Base-by-base conservation (phyloP, 2,797 vertebrate species). In the Ctenopoma multispine region DNA sequence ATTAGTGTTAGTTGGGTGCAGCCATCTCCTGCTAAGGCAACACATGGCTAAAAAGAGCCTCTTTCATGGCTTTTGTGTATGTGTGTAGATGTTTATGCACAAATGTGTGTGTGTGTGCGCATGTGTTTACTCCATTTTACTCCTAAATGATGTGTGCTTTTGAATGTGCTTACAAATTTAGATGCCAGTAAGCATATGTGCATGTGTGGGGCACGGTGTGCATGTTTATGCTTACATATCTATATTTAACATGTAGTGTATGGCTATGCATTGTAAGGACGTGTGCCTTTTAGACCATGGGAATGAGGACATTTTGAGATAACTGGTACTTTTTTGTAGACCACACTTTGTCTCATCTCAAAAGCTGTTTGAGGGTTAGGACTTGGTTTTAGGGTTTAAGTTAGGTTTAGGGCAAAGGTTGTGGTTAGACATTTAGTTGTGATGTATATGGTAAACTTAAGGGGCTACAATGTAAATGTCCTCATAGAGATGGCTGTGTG, bases 1-100 rank as follows among this genome's bases (percentile, higher is more conserved):
- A 65, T 69, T 51, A 40, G 21, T 46, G 68, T 75, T 62, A 24
- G 50, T 24, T 44, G 27, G 1, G 31, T 56, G 63, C 38, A n/a
- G 50, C 4, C 0, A 17, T 46, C 56, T 58, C 49, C 51, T 56
- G 51, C 27, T 46, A 66, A 0, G 1, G 13, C 31, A 51, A 63
- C 44, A 75, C 34, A 55, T 44, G 38, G 43, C 17, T 55, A 36
- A 6, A 43, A 51, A 64, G 27, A 68, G 20, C 20, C 2, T 38
- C 15, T 55, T n/a, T 48, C 14, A 44, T 38, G 29, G 14, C n/a
- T 55, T 5, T 29, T 53, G 24, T 5, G 12, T 14, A 5, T 41
- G 11, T 67, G n/a, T 67, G 24, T 13, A 1, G 40, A 18, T 69
- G 44, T 69, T 13, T 59, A 31, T 44, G 21, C 27, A 10, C 1